Evolutionary conservation across 2,113 vertebrate genomes (phyloP), one percentile per base, ranked within the genome.

Genomic region (Ceyx cyanopectus): DNA sequence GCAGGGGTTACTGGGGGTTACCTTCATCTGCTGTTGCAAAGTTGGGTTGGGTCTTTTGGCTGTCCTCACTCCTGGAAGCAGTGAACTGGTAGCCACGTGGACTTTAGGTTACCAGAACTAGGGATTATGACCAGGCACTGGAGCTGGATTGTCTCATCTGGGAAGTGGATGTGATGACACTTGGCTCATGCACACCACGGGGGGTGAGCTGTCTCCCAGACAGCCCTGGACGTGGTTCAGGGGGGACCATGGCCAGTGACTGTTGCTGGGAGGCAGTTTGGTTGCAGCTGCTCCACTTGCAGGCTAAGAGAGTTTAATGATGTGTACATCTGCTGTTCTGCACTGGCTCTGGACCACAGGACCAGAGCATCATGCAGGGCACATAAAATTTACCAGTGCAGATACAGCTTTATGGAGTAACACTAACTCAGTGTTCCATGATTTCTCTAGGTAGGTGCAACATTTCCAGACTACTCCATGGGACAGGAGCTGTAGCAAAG

Each of bases 251-350:
- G 11, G 75, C 46, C 61, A 54, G 56, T 8, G 51, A 45, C 56
- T 24, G 4, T 11, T 88, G 18, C 83, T 77, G 56, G 83, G 76
- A 90, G 73, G 56, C 37, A 54, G 0, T 43, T 75, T 43, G 43
- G 69, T 79, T 75, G 40, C 85, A 89, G 81, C 81, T 89, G 65
- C 81, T 94, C 51, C 68, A 9, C 84, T 86, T 81, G 30, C 53
- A 75, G 57, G n/a, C n/a, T 41, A 1, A 46, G 23, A 54, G 56
- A 75, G n/a, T 48, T 79, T 81, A 56, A 60, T 17, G 48, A 32
- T 61, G 14, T 40, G n/a, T 26, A 40, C 61, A 72, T 84, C 37
- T 76, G 85, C 27, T 50, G 0, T 51, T 65, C 56, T 77, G 4
- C 4, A 9, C 13, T 77, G 10, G 37, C 58, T 5, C 15, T 57